phyloP scores from a whole-genome alignment of 2,797 vertebrate species.

The Simalia tracyae region DNA sequence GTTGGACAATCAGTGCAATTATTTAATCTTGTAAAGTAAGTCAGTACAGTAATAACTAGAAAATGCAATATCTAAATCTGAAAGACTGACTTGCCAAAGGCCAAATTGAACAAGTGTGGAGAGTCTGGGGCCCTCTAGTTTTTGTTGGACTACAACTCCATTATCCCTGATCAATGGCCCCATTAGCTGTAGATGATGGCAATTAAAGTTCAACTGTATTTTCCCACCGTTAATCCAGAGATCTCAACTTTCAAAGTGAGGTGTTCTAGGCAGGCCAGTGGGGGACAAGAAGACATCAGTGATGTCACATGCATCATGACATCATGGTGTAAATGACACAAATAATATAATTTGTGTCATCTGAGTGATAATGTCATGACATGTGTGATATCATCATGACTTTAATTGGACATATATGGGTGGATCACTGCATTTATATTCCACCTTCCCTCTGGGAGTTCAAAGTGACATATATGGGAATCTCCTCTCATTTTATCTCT shows the following conservation, averaged over 20 bases:
- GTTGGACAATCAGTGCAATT: not conserved
- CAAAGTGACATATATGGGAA: not conserved
- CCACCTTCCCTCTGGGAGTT: not conserved
- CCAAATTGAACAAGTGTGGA: not conserved
- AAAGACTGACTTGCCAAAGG: not conserved
- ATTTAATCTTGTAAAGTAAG: not conserved
- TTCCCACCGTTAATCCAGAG: not conserved
- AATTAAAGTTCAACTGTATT: not conserved
- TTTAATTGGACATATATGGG: no score
- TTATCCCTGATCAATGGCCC: not conserved
- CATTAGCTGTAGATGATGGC: not conserved
- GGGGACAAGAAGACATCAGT: not conserved
- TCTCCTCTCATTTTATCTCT: not conserved
- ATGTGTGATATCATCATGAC: not conserved
- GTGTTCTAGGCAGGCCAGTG: not conserved
- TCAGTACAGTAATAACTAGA: not conserved
- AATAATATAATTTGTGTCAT: not conserved
- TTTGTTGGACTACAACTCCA: not conserved
- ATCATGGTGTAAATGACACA: not conserved
- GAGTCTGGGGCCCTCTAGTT: not conserved
- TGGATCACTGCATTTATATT: no score
- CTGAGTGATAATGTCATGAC: not conserved
- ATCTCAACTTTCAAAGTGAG: not conserved
- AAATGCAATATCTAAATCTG: not conserved
- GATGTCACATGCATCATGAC: not conserved